Evolutionary conservation across 2,888 invertebrate genomes (phyloP), one percentile per base, ranked within the genome.

Genomic region (Epinotia demarniana): DNA sequence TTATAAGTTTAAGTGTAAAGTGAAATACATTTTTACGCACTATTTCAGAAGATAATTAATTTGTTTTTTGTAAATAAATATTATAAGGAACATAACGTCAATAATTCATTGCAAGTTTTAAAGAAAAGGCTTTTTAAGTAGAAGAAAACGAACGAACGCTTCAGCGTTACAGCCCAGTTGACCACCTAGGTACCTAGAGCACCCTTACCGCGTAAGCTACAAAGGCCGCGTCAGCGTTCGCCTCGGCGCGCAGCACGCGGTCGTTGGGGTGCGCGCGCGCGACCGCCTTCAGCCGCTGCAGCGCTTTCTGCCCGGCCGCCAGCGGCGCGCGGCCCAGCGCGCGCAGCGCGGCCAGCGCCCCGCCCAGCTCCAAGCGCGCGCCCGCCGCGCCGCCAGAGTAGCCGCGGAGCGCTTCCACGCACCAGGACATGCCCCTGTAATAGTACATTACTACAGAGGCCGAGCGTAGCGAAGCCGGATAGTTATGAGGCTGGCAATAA

Each of bases 321-420:
- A 77, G 53, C 79, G 77, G 70, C 80, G 80, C n/a, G 82, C 69
- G 78, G 80, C 49, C 72, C 80, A 16, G 81, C 81, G 18, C 83
- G 97, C 97, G 86, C 96, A 96, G 39, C 97, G 98, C 82, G 95
- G 96, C 91, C 97, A 98, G 82, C 97, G 98, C 81, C 96, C 96
- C 86, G 97, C 98, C 80, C 97, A 98, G 91, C 98, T 99, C 99
- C 96, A 98, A 84, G 43, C 92, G 87, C 13, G 92, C 92, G 73
- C 93, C 93, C 97, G 98, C 93, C 80, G 96, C 95, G n/a, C 98
- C 79, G 98, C 94, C 87, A 96, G 96, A 76, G n/a, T 99, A 98
- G 64, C 97, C 96, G 86, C 98, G 98, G 69, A 99, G 97, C 27
- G 97, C 96, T 81, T 99, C 98, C 71, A 99, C 98, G 89, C 99